These are phyloP conservation scores for Trachelus troglodyta DNA, from an alignment of 2,888 invertebrate genomes.

Conservation along the genomic window DNA sequence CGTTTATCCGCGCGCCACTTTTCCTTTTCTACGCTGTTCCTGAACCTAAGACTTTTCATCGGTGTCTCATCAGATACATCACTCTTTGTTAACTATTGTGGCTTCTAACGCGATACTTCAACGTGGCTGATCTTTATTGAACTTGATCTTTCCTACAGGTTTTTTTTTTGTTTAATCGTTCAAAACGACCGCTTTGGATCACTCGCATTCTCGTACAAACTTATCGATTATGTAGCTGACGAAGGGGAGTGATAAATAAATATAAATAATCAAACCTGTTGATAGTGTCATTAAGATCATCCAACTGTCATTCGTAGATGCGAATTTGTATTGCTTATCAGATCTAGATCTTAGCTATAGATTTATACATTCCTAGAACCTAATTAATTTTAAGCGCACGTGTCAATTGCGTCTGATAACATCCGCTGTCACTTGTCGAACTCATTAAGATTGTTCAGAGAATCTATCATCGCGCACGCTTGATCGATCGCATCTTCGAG, in stretches of 20 bases:
- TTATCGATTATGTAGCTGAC: not conserved
- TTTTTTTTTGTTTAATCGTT: too few relatives aligned
- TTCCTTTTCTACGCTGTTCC: not conserved
- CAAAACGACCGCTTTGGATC: not conserved
- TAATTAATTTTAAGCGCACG: not conserved
- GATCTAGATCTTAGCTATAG: not conserved
- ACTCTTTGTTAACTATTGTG: not conserved
- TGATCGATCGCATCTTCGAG: slow-evolving; percentile 35
- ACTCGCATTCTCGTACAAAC: not conserved
- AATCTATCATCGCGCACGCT: slow-evolving; percentile 41
- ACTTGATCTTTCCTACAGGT: not conserved
- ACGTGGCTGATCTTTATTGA: not conserved
- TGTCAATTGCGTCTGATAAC: not conserved
- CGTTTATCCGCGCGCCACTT: not conserved
- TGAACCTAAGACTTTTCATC: not conserved
- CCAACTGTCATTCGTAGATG: not conserved
- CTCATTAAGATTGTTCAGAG: slow-evolving; percentile 36
- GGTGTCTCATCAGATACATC: not conserved
- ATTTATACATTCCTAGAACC: not conserved
- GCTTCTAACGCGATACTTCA: too few relatives aligned
- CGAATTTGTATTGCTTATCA: not conserved
- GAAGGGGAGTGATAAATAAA: not conserved
- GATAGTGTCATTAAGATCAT: not conserved
- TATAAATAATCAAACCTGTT: not conserved
- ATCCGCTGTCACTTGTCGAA: slow-evolving; percentile 16